Evolutionary conservation across 2,113 vertebrate genomes (phyloP), one percentile per base, ranked within the genome.

Genomic region (Hoplias malabaricus): DNA sequence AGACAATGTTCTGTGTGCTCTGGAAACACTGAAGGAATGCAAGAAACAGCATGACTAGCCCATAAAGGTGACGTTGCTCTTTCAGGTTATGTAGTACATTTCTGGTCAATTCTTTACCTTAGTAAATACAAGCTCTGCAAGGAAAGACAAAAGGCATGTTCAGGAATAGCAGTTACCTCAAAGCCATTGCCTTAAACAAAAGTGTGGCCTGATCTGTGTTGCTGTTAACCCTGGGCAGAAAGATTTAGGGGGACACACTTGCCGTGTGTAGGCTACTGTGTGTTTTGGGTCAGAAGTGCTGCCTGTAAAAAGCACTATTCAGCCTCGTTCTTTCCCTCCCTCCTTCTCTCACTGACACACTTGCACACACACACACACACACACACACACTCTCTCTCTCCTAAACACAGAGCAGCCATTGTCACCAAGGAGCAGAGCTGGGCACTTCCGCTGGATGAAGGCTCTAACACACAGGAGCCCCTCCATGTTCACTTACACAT

Each of bases 381-480:
- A 23, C 57, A 62, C 42, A 75, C 43, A 25, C 21, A 29, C 34
- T 48, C 67, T 13, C 38, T 53, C 61, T 27, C 40, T 21, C 70
- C 21, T 12, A 57, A 56, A 40, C 36, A 83, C 69, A 83, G 77
- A 79, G 81, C 68, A 13, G 23, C 46, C 77, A 72, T 83, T 83
- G 77, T 83, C 29, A 34, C 23, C 12, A n/a, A 42, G 31, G 11
- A 5, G 46, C 74, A 69, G 6, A 13, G 34, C 56, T 59, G 67
- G 70, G 31, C 50, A 63, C 31, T 79, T 82, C 33, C 59, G 1
- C 31, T 33, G 29, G 25, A 72, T 77, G 56, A 29, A 75, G 57
- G 59, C 46, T 33, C 19, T 54, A 31, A 57, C 56, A 72, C 38
- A 73, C 62, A 73, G 69, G 71, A 29, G 5, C 23, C 69, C 29